phyloP scores from a whole-genome alignment of 2,888 invertebrate genomes.

The Leptopilina syphax region DNA sequence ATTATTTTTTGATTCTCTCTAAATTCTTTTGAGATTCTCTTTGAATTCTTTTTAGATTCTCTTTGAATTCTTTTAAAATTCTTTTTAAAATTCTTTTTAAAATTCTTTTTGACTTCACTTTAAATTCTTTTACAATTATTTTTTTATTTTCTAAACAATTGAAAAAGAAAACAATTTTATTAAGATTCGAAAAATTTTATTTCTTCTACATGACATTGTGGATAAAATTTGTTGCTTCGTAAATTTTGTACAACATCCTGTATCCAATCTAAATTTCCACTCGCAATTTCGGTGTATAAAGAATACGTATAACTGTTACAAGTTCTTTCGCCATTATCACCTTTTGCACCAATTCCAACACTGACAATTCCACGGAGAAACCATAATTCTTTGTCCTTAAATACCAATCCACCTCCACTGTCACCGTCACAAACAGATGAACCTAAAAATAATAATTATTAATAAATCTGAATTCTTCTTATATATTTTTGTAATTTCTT shows the following conservation, averaged over 20 bases:
- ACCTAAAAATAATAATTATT: slow-evolving; percentile 62
- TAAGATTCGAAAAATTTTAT: slow-evolving; percentile 32
- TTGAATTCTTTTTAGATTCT: too few relatives aligned
- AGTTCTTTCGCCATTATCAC: slow-evolving; percentile 54
- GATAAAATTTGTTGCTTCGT: slow-evolving; percentile 54
- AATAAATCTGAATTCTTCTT: neutral
- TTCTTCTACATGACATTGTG: slow-evolving; percentile 53
- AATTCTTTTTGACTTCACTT: neutral
- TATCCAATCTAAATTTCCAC: slow-evolving; percentile 68
- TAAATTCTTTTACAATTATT: neutral
- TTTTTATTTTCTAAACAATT: neutral
- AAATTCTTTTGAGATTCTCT: too few relatives aligned
- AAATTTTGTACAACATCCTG: slow-evolving; percentile 65
- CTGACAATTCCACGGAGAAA: slow-evolving; percentile 77
- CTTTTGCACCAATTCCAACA: slow-evolving; percentile 66
- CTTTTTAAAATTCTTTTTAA: neutral
- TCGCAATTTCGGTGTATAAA: slow-evolving; percentile 72
- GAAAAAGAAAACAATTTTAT: neutral
- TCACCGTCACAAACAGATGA: slow-evolving; percentile 77
- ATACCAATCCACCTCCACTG: slow-evolving; percentile 77
- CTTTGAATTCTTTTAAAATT: too few relatives aligned
- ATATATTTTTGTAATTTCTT: too few relatives aligned
- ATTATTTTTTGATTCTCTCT: too few relatives aligned
- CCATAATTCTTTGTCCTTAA: slow-evolving; percentile 69
- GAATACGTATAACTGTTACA: slow-evolving; percentile 72